A percentile compares a stretch with the other conserved stretches of the same genome.
Evolutionary conservation across 1,140 invertebrate genomes (phyloP).

Genomic region (Lepidurus arcticus): DNA sequence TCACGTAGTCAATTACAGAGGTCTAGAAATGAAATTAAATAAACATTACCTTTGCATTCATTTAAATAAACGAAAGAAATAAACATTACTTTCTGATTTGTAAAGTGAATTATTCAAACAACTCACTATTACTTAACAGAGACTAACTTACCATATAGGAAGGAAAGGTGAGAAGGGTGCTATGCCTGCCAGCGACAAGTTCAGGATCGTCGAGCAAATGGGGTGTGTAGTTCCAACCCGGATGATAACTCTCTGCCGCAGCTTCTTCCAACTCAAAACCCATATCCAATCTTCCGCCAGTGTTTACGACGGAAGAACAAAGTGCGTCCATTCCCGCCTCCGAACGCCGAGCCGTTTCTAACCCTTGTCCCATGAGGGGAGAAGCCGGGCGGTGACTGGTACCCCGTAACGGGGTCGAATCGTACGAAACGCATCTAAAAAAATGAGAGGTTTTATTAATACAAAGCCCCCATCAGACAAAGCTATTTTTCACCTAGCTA

Average conservation of each 20-base stretch:
- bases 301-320: constrained; percentile 57
- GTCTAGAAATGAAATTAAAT: constrained; percentile 51
- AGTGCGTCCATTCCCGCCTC: constrained; percentile 51
- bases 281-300: constrained; percentile 17
- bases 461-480: neutral
- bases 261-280: constrained; percentile 29
- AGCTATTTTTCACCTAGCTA: constrained; percentile 39
- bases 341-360: neutral
- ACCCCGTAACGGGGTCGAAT: neutral
- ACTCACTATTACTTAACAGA: neutral
- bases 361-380: constrained; percentile 17
- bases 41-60: neutral
- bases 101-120: too few relatives aligned
- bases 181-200: constrained; percentile 87
- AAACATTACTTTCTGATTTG: neutral
- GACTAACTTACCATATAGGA: constrained; percentile 70
- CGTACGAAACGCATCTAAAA: neutral
- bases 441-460: neutral
- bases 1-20: constrained; percentile 93
- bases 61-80: too few relatives aligned
- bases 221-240: constrained; percentile 63
- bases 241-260: constrained; percentile 37
- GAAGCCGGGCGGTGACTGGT: constrained; percentile 39
- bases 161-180: constrained; percentile 87
- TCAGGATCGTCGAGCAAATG: constrained; percentile 91